A percentile compares a stretch with the other conserved stretches of the same genome.
These are phyloP conservation scores for Brachyrhaphis roseni DNA, from an alignment of 2,797 vertebrate genomes.

Conservation along the genomic window DNA sequence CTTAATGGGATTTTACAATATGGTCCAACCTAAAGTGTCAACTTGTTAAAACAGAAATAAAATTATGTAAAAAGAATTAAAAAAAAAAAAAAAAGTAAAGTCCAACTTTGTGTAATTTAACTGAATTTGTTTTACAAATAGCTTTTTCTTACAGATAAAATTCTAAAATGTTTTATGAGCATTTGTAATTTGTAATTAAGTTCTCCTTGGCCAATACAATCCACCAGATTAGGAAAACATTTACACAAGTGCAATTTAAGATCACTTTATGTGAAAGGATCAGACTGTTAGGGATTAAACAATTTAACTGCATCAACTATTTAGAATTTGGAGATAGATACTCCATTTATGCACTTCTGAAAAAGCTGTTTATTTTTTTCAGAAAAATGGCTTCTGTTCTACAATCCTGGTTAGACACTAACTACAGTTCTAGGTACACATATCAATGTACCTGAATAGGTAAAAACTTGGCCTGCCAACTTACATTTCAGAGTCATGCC, in stretches of 20 bases:
- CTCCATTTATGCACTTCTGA: not conserved
- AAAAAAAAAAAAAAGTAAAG: not conserved
- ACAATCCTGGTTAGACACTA: conserved; percentile 5
- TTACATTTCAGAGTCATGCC: conserved; percentile 45
- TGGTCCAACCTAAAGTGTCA: not conserved
- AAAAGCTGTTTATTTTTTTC: not conserved
- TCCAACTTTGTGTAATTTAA: not conserved
- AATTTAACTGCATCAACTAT: not conserved
- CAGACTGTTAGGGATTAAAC: not conserved
- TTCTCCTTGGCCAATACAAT: not conserved
- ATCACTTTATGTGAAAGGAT: not conserved
- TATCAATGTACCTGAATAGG: conserved; percentile 51
- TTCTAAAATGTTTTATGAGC: not conserved
- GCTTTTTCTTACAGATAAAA: not conserved
- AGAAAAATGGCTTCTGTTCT: conserved; percentile 13
- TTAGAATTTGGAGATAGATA: not conserved
- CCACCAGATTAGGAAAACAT: not conserved
- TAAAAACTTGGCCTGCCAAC: conserved; percentile 38
- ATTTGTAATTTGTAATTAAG: not conserved
- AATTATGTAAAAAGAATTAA: not conserved
- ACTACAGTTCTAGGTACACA: conserved; percentile 32
- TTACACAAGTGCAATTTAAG: not conserved
- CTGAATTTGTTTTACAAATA: not conserved
- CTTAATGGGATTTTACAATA: not conserved
- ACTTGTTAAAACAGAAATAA: not conserved